Base-by-base conservation (phyloP, 1,140 invertebrate genomes). In the Sitobion miscanthi region DNA sequence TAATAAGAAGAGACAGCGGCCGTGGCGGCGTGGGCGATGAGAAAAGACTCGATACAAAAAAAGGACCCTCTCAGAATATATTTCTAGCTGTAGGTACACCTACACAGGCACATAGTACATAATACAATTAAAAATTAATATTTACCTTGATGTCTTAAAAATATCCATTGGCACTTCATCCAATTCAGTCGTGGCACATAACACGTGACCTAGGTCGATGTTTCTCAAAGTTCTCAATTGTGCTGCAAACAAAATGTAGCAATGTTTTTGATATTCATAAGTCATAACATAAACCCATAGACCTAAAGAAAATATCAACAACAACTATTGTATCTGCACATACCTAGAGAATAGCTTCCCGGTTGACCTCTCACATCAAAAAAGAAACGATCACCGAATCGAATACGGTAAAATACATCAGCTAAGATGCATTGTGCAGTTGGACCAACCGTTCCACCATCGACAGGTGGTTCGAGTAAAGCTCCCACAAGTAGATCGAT, bases 401-500 rank as follows among this genome's bases (percentile, higher is more conserved):
- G 97, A 8, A 97, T 96, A 92, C 97, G 96, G 0, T 96, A 95
- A 95, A 99, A 98, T 95, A 99, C 98, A 94, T 98, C 97, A 6
- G 96, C 97, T 38, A 99, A 96, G 42, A 99, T 96, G 94, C 98
- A 99, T 21, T 96, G 96, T 94, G 98, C 98, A 3, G 98, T 98
- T 3, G 97, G 97, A 30, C 98, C 98, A 7, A 98, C 95, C 35
- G 98, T 94, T 5, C 96, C 97, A 11, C 96, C 97, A 0, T 96
- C 95, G 1, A 96, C 94, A 2, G 96, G 95, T 30, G 95, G 95
- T 95, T 99, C 98, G 0, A 97, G 96, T 95, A 98, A 96, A 62
- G 97, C 97, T 38, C 97, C 98, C 42, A 98, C 96, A 93, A 98
- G 96, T 1, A 99, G 95, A 95, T 99, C 98, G n/a, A 99, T 96